Evolutionary conservation across 1,140 invertebrate species (phyloP).

Genomic region (Aphaenogaster floridana): DNA sequence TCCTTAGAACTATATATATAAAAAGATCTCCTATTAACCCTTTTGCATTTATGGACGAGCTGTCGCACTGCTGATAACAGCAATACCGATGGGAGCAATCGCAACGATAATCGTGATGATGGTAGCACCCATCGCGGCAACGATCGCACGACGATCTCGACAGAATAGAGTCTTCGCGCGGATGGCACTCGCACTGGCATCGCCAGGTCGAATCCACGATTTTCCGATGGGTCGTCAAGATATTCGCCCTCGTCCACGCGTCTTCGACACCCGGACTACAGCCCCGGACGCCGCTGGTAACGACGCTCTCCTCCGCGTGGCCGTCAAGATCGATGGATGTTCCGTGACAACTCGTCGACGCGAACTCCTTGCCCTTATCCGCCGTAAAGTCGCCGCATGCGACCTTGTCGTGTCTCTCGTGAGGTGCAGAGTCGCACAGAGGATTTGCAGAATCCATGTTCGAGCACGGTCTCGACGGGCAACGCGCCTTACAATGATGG

Average conservation of each 20-base stretch:
- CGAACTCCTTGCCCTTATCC: constrained; percentile 47
- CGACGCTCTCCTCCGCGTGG: neutral
- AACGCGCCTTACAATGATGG: constrained; percentile 2
- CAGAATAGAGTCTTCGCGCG: constrained; percentile 38
- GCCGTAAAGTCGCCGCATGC: constrained; percentile 39
- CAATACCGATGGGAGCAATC: constrained; percentile 55
- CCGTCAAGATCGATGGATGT: constrained; percentile 46
- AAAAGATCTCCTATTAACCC: constrained; percentile 9
- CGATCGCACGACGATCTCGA: constrained; percentile 25
- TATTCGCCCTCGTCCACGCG: constrained; percentile 31
- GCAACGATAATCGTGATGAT: constrained; percentile 28
- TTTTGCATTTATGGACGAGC: constrained; percentile 34
- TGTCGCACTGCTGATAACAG: constrained; percentile 20
- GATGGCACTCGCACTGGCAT: constrained; percentile 25
- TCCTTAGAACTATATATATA: neutral
- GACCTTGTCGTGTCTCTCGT: constrained; percentile 38
- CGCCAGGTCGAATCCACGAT: constrained; percentile 6
- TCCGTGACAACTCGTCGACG: constrained; percentile 20
- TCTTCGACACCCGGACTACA: constrained; percentile 4
- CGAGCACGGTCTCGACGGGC: neutral
- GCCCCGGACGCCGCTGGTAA: neutral
- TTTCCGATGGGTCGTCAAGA: constrained; percentile 19
- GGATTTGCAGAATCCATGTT: constrained; percentile 66
- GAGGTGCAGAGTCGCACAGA: constrained; percentile 3
- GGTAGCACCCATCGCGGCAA: constrained; percentile 13